Evolutionary conservation across 2,797 vertebrate genomes (phyloP), one percentile per base, ranked within the genome.

Genomic region (Scolopax rusticola): DNA sequence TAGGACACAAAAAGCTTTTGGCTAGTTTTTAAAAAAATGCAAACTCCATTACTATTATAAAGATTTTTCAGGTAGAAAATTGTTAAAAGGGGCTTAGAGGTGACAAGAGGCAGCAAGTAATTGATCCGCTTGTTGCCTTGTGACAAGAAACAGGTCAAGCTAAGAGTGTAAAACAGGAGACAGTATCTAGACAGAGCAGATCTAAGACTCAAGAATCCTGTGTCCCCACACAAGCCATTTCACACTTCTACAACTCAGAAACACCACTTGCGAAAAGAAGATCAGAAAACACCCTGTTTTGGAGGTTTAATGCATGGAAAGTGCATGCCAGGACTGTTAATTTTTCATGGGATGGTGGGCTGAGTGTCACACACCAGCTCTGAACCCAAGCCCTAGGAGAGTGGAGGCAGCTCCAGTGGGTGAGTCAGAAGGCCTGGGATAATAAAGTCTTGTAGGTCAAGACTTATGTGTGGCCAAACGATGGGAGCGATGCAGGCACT

Each of bases 1-100:
- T 48, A 93, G 84, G 94, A 88, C 80, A 79, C 32, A 95, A 77
- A 86, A 67, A 96, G 36, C 76, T 97, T 97, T 97, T 68, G 63
- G 80, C 40, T 84, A 27, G 48, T 87, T 95, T 77, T 94, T 75
- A 54, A 88, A 94, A 96, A 38, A 87, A 93, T 87, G 73, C 85
- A 91, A 93, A 89, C 70, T 77, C 73, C 38, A 54, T 97, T 96
- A 77, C 45, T 85, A 21, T 64, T 94, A 70, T 68, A 90, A 96
- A 60, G 43, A 84, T 87, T 90, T 96, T 89, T 93, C 65, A 87
- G 48, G 25, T 27, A 79, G 89, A 92, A 92, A 69, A 69, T 76
- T 92, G 73, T 87, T 48, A 51, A 54, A 59, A 81, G 20, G 11
- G 23, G 8, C 68, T 94, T 82, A 40, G 13, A 73, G 32, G 13